Evolutionary conservation across 2,797 vertebrate genomes (phyloP).

Genomic region (Pseudochirops corinnae): DNA sequence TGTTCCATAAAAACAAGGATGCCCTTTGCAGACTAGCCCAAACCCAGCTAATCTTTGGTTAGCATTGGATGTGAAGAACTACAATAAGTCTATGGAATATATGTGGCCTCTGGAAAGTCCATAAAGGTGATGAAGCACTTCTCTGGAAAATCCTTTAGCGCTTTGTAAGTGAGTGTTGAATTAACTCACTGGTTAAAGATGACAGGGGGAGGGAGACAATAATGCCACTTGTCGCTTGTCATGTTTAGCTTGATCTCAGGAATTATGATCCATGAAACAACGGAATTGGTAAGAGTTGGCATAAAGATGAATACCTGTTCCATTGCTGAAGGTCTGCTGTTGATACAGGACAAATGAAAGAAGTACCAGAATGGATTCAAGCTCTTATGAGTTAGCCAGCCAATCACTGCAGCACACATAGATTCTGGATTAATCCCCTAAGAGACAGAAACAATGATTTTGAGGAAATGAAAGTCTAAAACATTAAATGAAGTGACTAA

Average conservation of each 20-base stretch:
- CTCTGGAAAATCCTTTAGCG: background rate
- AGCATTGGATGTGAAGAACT: background rate
- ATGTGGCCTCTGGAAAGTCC: background rate
- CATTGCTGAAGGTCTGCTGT: background rate
- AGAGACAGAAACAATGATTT: background rate
- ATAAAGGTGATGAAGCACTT: constrained; percentile 18
- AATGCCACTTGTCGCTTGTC: background rate
- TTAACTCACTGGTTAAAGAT: background rate
- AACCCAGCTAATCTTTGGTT: background rate
- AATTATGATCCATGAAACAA: background rate
- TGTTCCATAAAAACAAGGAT: constrained; percentile 20
- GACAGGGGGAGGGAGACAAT: background rate
- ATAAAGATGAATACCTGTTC: background rate
- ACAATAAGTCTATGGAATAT: background rate
- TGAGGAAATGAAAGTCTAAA: constrained; percentile 38
- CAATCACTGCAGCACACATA: background rate
- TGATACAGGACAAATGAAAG: background rate
- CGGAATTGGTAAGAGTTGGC: background rate
- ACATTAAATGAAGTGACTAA: constrained; percentile 11
- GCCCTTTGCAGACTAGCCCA: background rate
- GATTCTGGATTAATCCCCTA: background rate
- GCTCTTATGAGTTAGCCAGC: background rate
- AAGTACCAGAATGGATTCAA: background rate
- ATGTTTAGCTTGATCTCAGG: background rate
- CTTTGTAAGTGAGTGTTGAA: background rate